Conservation (phyloP, 2,113 vertebrate species). For the Orycteropus afer region DNA sequence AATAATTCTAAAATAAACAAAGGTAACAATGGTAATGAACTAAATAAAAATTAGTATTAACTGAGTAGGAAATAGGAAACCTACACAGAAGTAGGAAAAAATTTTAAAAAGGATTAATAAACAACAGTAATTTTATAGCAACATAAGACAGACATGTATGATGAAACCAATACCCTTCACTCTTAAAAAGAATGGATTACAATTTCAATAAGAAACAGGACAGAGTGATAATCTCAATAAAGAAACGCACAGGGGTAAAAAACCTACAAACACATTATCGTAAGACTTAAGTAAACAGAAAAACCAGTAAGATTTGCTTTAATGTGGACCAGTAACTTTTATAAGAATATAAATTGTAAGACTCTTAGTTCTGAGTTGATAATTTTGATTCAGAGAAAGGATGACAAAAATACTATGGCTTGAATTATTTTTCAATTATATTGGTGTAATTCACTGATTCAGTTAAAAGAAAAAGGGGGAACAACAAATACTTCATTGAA, state of each 20-base stretch:
- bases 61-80: not conserved
- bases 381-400: constrained; percentile 10
- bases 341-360: constrained; percentile 20
- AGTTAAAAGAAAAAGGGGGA: not conserved
- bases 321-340: constrained; percentile 11
- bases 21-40: not conserved
- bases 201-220: not conserved
- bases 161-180: not conserved
- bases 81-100: not conserved
- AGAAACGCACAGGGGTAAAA: not conserved
- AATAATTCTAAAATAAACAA: constrained; percentile 26
- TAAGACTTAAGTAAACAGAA: not conserved
- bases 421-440: constrained; percentile 9
- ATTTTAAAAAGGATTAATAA: not conserved
- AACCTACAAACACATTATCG: not conserved
- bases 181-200: not conserved
- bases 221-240: not conserved
- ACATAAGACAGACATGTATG: not conserved
- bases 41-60: not conserved
- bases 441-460: not conserved
- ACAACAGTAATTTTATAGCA: not conserved
- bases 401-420: not conserved
- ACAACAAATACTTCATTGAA: not conserved
- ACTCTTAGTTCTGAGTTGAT: constrained; percentile 18
- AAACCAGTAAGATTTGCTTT: not conserved